Percentiles rank a stretch among this genome's conserved stretches.
Evolutionary conservation across 1,140 invertebrate genomes (phyloP).

Genomic region (Bombus breviceps): DNA sequence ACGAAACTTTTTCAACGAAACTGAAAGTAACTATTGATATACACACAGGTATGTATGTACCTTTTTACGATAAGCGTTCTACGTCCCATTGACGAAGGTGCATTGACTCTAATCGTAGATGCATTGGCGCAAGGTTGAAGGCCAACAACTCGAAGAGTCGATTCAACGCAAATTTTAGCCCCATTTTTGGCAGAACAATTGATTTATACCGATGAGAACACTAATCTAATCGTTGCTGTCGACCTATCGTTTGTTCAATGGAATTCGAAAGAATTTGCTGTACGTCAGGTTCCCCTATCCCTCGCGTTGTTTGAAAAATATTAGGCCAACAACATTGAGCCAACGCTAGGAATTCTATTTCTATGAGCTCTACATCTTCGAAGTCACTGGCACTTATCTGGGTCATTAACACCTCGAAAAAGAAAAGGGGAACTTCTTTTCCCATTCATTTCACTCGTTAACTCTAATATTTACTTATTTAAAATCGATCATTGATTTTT

Average conservation of each 20-base stretch:
- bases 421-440: neutral
- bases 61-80: slow-evolving; percentile 1
- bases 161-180: slow-evolving; percentile 65
- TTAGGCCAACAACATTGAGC: slow-evolving; percentile 16
- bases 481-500: neutral
- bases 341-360: slow-evolving; percentile 30
- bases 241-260: neutral
- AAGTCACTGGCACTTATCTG: slow-evolving; percentile 34
- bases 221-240: slow-evolving; percentile 22
- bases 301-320: slow-evolving; percentile 12
- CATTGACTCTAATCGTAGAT: slow-evolving; percentile 51
- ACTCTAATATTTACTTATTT: neutral
- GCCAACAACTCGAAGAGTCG: slow-evolving; percentile 22
- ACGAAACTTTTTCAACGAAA: too few relatives aligned
- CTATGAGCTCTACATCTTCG: slow-evolving; percentile 8
- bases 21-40: neutral
- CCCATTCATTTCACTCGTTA: neutral
- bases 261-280: neutral
- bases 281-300: too few relatives aligned
- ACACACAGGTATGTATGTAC: too few relatives aligned
- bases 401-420: slow-evolving; percentile 45
- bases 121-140: slow-evolving; percentile 43
- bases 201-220: slow-evolving; percentile 15
- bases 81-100: slow-evolving; percentile 35
- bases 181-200: slow-evolving; percentile 64